phyloP scores from a whole-genome alignment of 2,888 invertebrate genomes.

The Drosophila eohydei region DNA sequence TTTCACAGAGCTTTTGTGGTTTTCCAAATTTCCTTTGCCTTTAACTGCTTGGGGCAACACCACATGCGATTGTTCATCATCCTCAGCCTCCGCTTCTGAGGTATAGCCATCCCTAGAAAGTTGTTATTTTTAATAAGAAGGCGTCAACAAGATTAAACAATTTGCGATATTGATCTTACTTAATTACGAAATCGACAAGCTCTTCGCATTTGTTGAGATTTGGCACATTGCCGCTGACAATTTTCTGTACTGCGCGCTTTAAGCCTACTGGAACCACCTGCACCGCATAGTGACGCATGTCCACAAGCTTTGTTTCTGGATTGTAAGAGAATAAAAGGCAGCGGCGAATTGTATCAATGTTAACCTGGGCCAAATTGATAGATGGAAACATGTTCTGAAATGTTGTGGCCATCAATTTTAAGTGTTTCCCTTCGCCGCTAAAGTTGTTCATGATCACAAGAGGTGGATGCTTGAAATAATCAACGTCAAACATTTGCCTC shows the following conservation, averaged over 20 bases:
- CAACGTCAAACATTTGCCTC: constrained; percentile 92
- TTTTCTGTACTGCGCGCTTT: constrained; percentile 95
- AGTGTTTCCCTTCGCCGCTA: constrained; percentile 94
- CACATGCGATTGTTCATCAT: constrained; percentile 93
- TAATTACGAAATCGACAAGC: constrained; percentile 83
- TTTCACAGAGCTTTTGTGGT: constrained; percentile 91
- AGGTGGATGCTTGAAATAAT: constrained; percentile 94
- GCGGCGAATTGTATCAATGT: constrained; percentile 93
- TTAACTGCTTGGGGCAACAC: constrained; percentile 91
- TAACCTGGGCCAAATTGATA: constrained; percentile 96
- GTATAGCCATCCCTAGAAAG: constrained; percentile 86
- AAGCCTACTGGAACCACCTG: constrained; percentile 96
- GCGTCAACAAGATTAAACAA: background rate
- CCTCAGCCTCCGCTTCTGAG: constrained; percentile 97
- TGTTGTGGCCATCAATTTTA: constrained; percentile 96
- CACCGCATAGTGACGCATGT: constrained; percentile 98
- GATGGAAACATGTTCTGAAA: constrained; percentile 99
- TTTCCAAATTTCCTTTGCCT: constrained; percentile 90
- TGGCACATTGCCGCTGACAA: constrained; percentile 95
- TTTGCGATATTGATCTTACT: constrained; percentile 50
- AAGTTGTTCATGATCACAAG: constrained; percentile 96
- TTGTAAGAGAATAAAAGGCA: constrained; percentile 97
- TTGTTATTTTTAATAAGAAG: background rate
- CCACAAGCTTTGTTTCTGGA: constrained; percentile 92
- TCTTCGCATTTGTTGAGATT: constrained; percentile 90